Evolutionary conservation across 2,113 vertebrate species (phyloP), one percentile per base, ranked within the genome.

Genomic region (Heterocephalus glaber): DNA sequence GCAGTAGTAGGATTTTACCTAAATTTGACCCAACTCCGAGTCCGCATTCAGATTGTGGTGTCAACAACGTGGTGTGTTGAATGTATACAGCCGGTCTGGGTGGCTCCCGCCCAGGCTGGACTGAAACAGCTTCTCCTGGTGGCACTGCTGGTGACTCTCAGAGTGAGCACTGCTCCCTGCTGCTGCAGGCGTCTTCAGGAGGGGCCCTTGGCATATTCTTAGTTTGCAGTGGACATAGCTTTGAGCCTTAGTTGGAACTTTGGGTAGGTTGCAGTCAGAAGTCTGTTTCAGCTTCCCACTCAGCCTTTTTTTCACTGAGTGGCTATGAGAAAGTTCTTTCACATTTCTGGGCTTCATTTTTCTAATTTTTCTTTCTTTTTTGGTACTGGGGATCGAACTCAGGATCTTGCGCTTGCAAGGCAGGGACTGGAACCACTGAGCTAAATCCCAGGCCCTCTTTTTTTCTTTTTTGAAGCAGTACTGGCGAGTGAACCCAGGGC

Each of bases 1-100:
- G 63, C 20, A 86, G 24, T 77, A 41, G 20, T 94, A 63, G 44
- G 16, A 30, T 94, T 94, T 88, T 60, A 60, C 87, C 77, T 63
- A 89, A 90, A 56, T 97, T 82, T 96, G 63, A 93, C 84, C 24
- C 81, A 83, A 8, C 17, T 61, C 85, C 66, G 82, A 81, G 70
- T 38, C 76, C 28, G 41, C 65, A 35, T 87, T 90, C 68, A 92
- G 58, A 24, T 95, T 86, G 85, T 97, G 54, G 56, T 96, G 70
- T 97, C 81, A 98, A 98, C 96, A 98, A 14, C 52, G 8, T 5
- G 13, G 70, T 96, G 81, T 98, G 97, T 97, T 98, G 90, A 96
- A 33, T 96, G 90, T 90, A 98, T 54, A 98, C 97, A 96, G 47
- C 0, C 77, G 89, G 89, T 38, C 3, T 7, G 89, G 86, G 61